phyloP scores from a whole-genome alignment of 2,113 vertebrate genomes.

The Anseranas semipalmata region DNA sequence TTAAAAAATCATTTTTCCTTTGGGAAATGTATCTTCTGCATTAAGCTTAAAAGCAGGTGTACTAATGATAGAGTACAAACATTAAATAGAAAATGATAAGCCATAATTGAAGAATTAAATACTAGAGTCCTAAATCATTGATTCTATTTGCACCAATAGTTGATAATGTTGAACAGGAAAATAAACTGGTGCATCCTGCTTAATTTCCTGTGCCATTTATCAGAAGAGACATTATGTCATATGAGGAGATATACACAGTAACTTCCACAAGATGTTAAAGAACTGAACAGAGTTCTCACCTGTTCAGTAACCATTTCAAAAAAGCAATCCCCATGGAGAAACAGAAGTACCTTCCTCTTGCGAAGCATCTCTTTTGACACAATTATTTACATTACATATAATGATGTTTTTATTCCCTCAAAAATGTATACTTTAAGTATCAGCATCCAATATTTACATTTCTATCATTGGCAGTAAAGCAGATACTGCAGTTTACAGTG shows the following conservation, averaged over 20 bases:
- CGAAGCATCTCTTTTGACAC: neutral
- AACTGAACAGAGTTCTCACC: neutral
- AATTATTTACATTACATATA: neutral
- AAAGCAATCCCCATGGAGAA: neutral
- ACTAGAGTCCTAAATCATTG: neutral
- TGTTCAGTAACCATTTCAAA: neutral
- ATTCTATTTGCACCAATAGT: neutral
- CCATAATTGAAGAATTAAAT: neutral
- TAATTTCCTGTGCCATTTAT: neutral
- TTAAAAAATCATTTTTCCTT: neutral
- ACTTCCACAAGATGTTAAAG: neutral
- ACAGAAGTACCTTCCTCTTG: neutral
- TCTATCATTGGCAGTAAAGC: neutral
- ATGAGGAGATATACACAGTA: neutral
- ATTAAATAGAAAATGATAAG: neutral
- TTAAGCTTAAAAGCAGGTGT: conserved; percentile 16
- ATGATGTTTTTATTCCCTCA: neutral
- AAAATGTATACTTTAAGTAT: neutral
- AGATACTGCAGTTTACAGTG: neutral
- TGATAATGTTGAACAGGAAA: neutral
- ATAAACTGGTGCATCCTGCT: neutral
- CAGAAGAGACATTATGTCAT: neutral
- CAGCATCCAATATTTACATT: neutral
- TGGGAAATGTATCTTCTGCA: neutral
- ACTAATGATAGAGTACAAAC: neutral